Conservation (phyloP, 2,797 vertebrate genomes). For the Silurus lanzhouensis region DNA sequence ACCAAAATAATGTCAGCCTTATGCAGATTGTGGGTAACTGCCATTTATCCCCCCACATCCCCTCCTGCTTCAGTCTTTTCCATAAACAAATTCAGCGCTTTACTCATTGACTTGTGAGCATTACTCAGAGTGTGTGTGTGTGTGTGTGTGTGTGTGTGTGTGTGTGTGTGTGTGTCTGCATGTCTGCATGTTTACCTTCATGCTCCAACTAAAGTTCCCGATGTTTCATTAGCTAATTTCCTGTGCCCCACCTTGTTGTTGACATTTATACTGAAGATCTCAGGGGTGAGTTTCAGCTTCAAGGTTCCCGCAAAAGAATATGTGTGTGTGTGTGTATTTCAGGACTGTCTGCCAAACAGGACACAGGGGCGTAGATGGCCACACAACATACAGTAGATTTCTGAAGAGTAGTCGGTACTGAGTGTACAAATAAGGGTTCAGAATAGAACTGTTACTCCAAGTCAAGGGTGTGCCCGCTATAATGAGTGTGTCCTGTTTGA, state of each 20-base stretch:
- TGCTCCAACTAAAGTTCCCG: slow-evolving; percentile 20
- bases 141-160: too few relatives aligned
- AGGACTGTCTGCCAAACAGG: slow-evolving; percentile 31
- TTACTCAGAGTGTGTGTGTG: slow-evolving; percentile 16
- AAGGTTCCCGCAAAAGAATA: slow-evolving; percentile 26
- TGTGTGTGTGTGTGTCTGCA: slow-evolving; percentile 16
- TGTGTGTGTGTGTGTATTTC: slow-evolving; percentile 22
- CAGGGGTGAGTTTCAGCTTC: slow-evolving; percentile 34
- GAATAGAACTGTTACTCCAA: neutral
- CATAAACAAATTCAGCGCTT: slow-evolving; percentile 32
- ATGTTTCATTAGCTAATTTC: slow-evolving; percentile 45
- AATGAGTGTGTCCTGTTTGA: neutral
- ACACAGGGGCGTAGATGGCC: slow-evolving; percentile 2
- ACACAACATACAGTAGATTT: neutral
- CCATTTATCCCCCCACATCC: slow-evolving; percentile 5
- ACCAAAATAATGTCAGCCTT: slow-evolving; percentile 23
- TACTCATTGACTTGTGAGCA: slow-evolving; percentile 11
- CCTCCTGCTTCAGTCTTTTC: slow-evolving; percentile 10
- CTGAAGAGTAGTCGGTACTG: neutral
- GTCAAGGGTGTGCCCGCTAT: too few relatives aligned
- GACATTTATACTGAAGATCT: slow-evolving; percentile 26
- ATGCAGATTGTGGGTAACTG: slow-evolving; percentile 22
- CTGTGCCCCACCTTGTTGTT: slow-evolving; percentile 45
- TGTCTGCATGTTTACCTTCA: slow-evolving; percentile 24
- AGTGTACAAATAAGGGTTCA: neutral